phyloP scores from a whole-genome alignment of 2,113 vertebrate species.

The Tragelaphus scriptus region DNA sequence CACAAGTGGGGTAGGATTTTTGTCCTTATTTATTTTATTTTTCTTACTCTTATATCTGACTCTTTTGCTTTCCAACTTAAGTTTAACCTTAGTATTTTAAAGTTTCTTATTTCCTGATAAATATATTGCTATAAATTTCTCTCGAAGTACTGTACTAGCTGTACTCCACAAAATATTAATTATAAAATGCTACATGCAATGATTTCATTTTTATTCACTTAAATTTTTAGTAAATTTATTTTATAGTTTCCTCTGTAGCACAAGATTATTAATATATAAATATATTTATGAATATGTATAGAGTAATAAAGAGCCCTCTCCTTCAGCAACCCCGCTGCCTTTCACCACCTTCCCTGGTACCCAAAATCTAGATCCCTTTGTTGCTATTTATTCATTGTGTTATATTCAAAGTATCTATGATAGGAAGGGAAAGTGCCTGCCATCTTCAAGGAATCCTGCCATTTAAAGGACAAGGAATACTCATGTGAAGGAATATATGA shows the following conservation, averaged over 20 bases:
- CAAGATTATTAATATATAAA: background rate
- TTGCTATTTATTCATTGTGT: background rate
- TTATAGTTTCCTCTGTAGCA: background rate
- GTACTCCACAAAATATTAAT: background rate
- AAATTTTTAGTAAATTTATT: background rate
- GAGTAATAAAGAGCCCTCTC: background rate
- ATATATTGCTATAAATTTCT: background rate
- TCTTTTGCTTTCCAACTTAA: background rate
- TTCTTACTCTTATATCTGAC: background rate
- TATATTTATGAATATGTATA: background rate
- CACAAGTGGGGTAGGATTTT: background rate
- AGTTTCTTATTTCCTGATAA: background rate
- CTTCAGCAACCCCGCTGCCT: background rate
- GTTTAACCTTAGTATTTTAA: background rate
- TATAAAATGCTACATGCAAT: background rate
- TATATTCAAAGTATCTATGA: background rate
- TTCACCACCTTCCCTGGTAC: background rate
- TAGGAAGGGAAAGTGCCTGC: background rate
- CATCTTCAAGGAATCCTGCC: background rate
- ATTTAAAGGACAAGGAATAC: background rate
- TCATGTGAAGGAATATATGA: background rate
- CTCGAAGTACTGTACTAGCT: background rate
- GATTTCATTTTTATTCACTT: background rate
- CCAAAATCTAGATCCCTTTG: background rate
- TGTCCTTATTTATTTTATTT: background rate